Percentiles rank a stretch among this genome's conserved stretches.
Conservation (phyloP, 1,140 invertebrate genomes). For the Battus philenor region DNA sequence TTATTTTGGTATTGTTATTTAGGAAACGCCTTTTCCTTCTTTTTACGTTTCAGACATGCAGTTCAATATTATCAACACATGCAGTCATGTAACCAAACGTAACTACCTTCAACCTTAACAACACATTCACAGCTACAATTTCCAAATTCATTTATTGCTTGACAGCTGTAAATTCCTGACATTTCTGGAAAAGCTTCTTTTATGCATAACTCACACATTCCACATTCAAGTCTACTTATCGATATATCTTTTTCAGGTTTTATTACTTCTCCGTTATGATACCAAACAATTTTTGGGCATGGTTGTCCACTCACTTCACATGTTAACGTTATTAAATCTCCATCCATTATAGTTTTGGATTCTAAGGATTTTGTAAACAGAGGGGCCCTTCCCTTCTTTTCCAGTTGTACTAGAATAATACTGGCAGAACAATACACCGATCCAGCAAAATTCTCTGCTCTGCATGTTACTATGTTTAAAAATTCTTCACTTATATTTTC, state of each 20-base stretch:
- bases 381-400: slow-evolving; percentile 80
- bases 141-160: slow-evolving; percentile 90
- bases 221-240: slow-evolving; percentile 85
- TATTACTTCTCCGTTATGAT: slow-evolving; percentile 83
- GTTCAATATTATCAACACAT: slow-evolving; percentile 23
- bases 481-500: slow-evolving; percentile 84
- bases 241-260: slow-evolving; percentile 87
- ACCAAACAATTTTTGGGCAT: slow-evolving; percentile 89
- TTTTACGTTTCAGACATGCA: slow-evolving; percentile 26
- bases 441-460: slow-evolving; percentile 91
- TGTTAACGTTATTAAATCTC: slow-evolving; percentile 88
- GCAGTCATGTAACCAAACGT: slow-evolving; percentile 33
- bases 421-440: slow-evolving; percentile 90
- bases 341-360: slow-evolving; percentile 92
- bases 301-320: slow-evolving; percentile 88
- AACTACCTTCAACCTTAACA: slow-evolving; percentile 88
- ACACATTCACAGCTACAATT: slow-evolving; percentile 87
- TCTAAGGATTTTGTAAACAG: slow-evolving; percentile 84
- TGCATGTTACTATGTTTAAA: slow-evolving; percentile 88
- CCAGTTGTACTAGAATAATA: slow-evolving; percentile 80
- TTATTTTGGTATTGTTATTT: slow-evolving; percentile 17
- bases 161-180: slow-evolving; percentile 90
- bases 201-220: slow-evolving; percentile 89
- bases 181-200: slow-evolving; percentile 96
- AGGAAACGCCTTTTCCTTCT: slow-evolving; percentile 14